These are phyloP conservation scores for Eremophila alpestris DNA, from an alignment of 2,797 vertebrate genomes.

Conservation along the genomic window DNA sequence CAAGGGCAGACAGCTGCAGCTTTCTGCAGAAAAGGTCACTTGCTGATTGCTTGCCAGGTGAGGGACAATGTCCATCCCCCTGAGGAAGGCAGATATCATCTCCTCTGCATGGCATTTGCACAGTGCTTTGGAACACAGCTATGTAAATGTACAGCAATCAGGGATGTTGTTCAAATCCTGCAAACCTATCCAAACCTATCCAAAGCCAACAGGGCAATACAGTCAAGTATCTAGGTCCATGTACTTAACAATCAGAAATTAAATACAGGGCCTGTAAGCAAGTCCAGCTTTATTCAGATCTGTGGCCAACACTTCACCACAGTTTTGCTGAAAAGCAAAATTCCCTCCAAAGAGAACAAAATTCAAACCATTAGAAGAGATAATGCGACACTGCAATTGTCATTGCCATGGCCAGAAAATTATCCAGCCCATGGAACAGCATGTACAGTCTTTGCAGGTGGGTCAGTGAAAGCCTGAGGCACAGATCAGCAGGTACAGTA, in stretches of 20 bases:
- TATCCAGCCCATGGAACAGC: neutral
- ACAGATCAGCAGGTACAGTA: neutral
- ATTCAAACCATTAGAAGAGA: neutral
- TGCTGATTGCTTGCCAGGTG: neutral
- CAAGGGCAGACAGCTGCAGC: conserved; percentile 14
- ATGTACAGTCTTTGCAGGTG: neutral
- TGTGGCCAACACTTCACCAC: neutral
- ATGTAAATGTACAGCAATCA: conserved; percentile 16
- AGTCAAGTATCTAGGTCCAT: neutral
- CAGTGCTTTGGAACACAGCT: conserved; percentile 13
- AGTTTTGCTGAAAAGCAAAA: neutral
- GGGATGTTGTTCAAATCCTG: neutral
- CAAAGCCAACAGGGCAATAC: neutral
- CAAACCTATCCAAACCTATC: neutral
- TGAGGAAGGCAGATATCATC: neutral
- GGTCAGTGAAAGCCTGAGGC: conserved; percentile 30
- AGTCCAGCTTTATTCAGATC: neutral
- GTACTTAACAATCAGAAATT: neutral
- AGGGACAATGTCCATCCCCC: neutral
- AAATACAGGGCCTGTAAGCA: neutral
- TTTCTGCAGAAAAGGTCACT: conserved; percentile 36
- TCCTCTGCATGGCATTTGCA: neutral
- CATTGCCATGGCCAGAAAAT: neutral
- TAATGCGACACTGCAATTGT: neutral
- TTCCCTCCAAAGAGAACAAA: neutral